A percentile compares a stretch with the other conserved stretches of the same genome.
Evolutionary conservation across 2,888 invertebrate species (phyloP).

Genomic region (Hypolimnas misippus): DNA sequence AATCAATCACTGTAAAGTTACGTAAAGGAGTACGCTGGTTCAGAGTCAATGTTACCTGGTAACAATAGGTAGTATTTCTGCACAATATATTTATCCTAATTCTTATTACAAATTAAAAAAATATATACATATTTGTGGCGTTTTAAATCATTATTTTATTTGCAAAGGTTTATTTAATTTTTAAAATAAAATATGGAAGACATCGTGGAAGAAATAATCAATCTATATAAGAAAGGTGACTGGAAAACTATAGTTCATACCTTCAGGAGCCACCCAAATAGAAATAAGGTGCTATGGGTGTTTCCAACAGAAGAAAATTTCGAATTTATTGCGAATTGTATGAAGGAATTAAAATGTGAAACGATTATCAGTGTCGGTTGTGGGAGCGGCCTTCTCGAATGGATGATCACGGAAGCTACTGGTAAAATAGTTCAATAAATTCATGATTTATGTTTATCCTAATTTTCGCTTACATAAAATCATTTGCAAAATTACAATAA

Average conservation of each 20-base stretch:
- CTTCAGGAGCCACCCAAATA: constrained; percentile 78
- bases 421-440: constrained; percentile 68
- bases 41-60: constrained; percentile 43
- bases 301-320: constrained; percentile 88
- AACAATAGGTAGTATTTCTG: not conserved
- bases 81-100: not conserved
- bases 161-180: not conserved
- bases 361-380: constrained; percentile 89
- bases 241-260: constrained; percentile 76
- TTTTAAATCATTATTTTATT: not conserved
- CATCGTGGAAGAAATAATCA: constrained; percentile 65
- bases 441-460: too few relatives aligned
- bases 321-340: constrained; percentile 76
- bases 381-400: constrained; percentile 92
- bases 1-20: constrained; percentile 40
- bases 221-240: constrained; percentile 66
- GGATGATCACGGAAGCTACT: constrained; percentile 87
- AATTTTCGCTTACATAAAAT: too few relatives aligned
- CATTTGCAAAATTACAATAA: too few relatives aligned
- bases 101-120: constrained; percentile 2
- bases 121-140: not conserved
- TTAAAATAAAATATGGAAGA: constrained; percentile 56
- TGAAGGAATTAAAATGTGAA: constrained; percentile 70
- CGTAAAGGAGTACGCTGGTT: constrained; percentile 38
- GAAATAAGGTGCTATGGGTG: constrained; percentile 88